Conservation (phyloP, 2,797 vertebrate genomes). For the Choloepus didactylus region DNA sequence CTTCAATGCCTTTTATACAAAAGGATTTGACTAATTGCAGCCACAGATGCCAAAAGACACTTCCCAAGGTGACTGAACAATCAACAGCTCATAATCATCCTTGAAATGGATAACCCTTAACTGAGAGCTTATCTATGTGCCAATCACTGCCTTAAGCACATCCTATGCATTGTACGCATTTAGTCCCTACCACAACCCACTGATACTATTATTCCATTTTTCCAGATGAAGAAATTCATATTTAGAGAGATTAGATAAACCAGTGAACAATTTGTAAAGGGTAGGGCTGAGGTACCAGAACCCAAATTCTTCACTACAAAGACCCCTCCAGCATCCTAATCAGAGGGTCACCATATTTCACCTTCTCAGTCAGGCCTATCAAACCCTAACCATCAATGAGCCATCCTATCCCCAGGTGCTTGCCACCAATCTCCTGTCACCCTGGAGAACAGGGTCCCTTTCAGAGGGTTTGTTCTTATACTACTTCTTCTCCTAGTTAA, state of each 20-base stretch:
- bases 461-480: neutral
- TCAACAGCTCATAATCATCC: neutral
- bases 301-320: neutral
- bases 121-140: neutral
- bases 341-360: neutral
- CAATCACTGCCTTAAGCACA: neutral
- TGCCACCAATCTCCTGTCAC: too few species aligned
- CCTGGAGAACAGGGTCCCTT: too few species aligned
- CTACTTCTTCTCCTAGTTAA: neutral
- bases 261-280: neutral
- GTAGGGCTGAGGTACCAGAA: neutral
- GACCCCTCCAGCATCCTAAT: too few species aligned
- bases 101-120: neutral
- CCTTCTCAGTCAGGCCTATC: neutral
- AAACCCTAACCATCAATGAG: neutral
- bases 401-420: neutral
- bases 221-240: neutral
- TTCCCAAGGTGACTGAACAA: neutral
- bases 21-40: neutral
- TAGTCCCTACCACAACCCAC: neutral
- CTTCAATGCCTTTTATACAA: constrained; percentile 48
- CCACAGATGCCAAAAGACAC: neutral
- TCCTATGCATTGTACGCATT: neutral
- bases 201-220: neutral
- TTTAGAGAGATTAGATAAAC: neutral